These are phyloP conservation scores for Synodontis membranacea DNA, from an alignment of 2,113 vertebrate genomes.

Conservation along the genomic window DNA sequence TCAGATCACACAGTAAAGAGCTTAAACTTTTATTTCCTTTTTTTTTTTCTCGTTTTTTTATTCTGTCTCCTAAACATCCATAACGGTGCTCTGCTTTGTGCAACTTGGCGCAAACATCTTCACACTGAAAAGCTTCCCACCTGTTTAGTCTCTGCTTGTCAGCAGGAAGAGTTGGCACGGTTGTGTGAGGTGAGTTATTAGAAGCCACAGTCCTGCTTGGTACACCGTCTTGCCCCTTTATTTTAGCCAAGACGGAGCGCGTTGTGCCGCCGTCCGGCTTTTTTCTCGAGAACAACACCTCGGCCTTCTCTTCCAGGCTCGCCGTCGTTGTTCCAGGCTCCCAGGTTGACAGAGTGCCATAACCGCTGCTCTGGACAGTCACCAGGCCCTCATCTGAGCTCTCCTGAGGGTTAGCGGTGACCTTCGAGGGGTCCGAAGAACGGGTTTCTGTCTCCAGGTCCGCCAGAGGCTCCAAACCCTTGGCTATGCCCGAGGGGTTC, in stretches of 20 bases:
- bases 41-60: background rate
- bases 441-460: conserved; percentile 47
- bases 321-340: conserved; percentile 61
- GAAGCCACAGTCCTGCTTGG: conserved; percentile 42
- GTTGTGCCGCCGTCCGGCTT: conserved; percentile 44
- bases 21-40: background rate
- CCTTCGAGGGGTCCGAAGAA: conserved; percentile 55
- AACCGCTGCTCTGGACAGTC: conserved; percentile 81
- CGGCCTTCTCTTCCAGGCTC: conserved; percentile 37
- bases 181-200: conserved; percentile 20
- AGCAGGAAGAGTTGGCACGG: background rate
- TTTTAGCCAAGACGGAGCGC: conserved; percentile 28
- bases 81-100: background rate
- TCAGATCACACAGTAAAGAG: background rate
- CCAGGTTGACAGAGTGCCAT: conserved; percentile 78
- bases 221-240: conserved; percentile 22
- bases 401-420: conserved; percentile 58
- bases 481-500: conserved; percentile 53
- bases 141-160: conserved; percentile 38
- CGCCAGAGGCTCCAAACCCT: conserved; percentile 56
- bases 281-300: conserved; percentile 45
- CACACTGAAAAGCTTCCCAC: conserved; percentile 23
- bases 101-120: background rate
- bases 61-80: background rate
- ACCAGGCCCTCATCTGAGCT: conserved; percentile 63